A percentile compares a stretch with the other conserved stretches of the same genome.
phyloP scores from a whole-genome alignment of 2,797 vertebrate species.

The Artibeus lituratus region DNA sequence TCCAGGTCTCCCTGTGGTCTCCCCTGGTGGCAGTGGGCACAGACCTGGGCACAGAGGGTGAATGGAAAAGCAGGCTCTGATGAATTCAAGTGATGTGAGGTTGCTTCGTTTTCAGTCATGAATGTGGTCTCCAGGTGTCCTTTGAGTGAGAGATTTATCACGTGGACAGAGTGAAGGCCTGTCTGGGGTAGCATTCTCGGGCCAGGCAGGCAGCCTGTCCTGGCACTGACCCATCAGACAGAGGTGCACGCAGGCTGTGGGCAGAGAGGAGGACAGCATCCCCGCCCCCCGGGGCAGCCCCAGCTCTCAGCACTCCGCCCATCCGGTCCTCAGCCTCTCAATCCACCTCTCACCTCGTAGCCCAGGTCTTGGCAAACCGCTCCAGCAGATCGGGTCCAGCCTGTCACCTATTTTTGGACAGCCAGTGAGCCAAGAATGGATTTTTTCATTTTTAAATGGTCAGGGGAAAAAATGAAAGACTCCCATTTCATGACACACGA shows the following conservation, averaged over 20 bases:
- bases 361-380: neutral
- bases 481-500: neutral
- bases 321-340: neutral
- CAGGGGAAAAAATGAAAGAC: neutral
- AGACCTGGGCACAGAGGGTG: neutral
- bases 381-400: neutral
- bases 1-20: neutral
- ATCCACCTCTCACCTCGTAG: neutral
- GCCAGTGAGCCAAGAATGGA: neutral
- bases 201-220: neutral
- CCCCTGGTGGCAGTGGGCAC: neutral
- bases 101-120: neutral
- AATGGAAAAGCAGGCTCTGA: neutral
- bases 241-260: neutral
- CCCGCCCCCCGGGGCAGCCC: neutral
- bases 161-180: rapidly evolving
- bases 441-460: slow-evolving; percentile 12
- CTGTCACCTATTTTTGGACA: neutral
- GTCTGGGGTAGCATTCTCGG: neutral
- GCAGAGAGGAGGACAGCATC: neutral
- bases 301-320: neutral
- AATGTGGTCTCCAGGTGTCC: neutral
- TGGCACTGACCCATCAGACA: neutral
- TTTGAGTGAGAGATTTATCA: neutral
- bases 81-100: neutral